Evolutionary conservation across 2,888 invertebrate species (phyloP).

Genomic region (Lamproptera curius): DNA sequence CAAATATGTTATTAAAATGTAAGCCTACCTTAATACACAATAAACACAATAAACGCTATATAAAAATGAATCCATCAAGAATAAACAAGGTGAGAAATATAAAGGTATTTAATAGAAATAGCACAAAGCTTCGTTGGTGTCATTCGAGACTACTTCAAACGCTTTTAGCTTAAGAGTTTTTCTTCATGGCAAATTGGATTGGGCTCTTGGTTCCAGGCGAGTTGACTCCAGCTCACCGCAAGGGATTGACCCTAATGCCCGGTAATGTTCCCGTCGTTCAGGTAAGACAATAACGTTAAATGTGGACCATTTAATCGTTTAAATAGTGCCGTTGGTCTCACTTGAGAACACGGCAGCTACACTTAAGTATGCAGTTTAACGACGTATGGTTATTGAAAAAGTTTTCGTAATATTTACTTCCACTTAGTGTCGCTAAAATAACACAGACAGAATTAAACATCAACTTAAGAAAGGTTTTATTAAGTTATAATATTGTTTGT

Average conservation of each 20-base stretch:
- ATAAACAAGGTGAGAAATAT: neutral
- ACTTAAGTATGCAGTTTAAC: constrained; percentile 2
- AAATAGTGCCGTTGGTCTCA: constrained; percentile 17
- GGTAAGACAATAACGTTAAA: constrained; percentile 26
- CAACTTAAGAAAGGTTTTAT: too few species aligned
- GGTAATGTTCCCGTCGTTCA: constrained; percentile 23
- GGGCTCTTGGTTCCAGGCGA: constrained; percentile 33
- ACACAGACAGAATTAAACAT: too few species aligned
- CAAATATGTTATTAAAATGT: too few species aligned
- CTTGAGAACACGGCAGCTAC: constrained; percentile 7
- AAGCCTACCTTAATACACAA: too few species aligned
- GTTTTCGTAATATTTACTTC: neutral
- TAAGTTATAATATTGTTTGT: too few species aligned
- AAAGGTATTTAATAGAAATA: too few species aligned
- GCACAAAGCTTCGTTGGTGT: neutral
- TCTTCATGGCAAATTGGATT: constrained; percentile 33
- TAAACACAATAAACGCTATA: too few species aligned
- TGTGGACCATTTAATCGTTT: constrained; percentile 25
- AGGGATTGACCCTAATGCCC: constrained; percentile 29
- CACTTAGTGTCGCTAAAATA: too few species aligned
- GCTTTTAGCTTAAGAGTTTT: constrained; percentile 28
- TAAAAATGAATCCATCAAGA: too few species aligned
- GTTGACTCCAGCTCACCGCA: constrained; percentile 22
- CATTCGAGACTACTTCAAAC: constrained; percentile 5
- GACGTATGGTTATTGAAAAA: too few species aligned